Percentiles rank a stretch among this genome's conserved stretches.
Conservation (phyloP, 2,113 vertebrate species). For the Macaca nemestrina region DNA sequence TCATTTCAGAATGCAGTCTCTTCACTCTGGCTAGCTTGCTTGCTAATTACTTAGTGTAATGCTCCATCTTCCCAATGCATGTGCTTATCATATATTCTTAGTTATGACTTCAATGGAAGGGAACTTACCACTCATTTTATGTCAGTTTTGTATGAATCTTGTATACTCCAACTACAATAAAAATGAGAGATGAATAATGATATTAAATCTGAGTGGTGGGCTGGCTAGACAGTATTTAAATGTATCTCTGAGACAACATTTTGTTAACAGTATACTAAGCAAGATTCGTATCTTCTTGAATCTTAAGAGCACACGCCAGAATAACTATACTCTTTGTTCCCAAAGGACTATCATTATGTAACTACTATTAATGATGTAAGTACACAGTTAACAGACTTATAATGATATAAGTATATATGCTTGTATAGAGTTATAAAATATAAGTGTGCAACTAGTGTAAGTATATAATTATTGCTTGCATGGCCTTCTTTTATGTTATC, state of each 20-base stretch:
- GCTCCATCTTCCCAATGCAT: not conserved
- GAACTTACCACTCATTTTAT: not conserved
- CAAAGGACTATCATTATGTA: not conserved
- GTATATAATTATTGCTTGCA: not conserved
- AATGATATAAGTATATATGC: too few relatives aligned
- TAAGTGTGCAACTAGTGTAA: too few relatives aligned
- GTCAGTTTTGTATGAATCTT: not conserved
- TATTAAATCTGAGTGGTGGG: not conserved
- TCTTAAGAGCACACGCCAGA: not conserved
- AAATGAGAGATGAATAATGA: not conserved
- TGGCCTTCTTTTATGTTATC: not conserved
- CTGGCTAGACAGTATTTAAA: not conserved
- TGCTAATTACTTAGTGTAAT: not conserved
- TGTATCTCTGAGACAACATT: not conserved
- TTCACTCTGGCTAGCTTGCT: accelerated
- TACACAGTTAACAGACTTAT: too few relatives aligned
- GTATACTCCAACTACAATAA: not conserved
- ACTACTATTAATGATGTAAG: too few relatives aligned
- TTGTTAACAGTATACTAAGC: not conserved
- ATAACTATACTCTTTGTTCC: not conserved
- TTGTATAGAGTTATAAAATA: too few relatives aligned
- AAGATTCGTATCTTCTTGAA: not conserved
- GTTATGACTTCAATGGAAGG: not conserved
- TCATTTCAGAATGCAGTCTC: not conserved
- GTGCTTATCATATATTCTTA: not conserved